Evolutionary conservation across 2,888 invertebrate species (phyloP), one percentile per base, ranked within the genome.

Genomic region (Protonemura montana): DNA sequence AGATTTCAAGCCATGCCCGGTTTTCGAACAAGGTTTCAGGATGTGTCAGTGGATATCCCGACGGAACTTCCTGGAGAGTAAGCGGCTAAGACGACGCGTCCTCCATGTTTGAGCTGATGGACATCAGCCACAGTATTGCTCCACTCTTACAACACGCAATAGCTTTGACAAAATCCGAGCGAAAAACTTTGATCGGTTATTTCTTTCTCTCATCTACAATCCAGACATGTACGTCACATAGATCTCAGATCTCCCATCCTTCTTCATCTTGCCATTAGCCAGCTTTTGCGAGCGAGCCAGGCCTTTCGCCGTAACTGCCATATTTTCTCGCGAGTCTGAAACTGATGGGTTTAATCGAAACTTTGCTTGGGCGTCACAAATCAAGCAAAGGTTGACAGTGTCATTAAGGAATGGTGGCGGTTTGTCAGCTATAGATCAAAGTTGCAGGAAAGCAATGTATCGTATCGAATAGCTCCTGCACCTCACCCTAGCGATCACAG

Each of bases 271-370:
- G 84, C 84, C 84, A 84, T 84, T 84, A 84, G 84, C 42, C 76
- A 28, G 84, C 84, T 84, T 84, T 80, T 29, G 84, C 86, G 76
- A 59, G 59, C 80, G 82, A 41, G 59, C 82, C 42, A 16, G 59
- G 30, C 30, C 30, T 81, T 29, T 28, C 81, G 28, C 59, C 84
- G 84, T 84, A 88, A 88, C 89, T 89, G 90, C 91, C 90, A 91
- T 91, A 91, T 91, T 91, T 91, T 90, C 89, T 89, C 90, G 89
- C 89, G 90, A 90, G 90, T 90, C 91, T 91, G 91, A 90, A 91
- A 91, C 90, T 91, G 91, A 91, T 91, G 91, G 90, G 91, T 91
- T 91, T 91, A 91, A 91, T 91, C 91, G 91, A 91, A 91, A 88
- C 86, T 86, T 88, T 86, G 85, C 83, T 27, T 29, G 86, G 90